Conservation (phyloP, 2,113 vertebrate species). For the Salminus brasiliensis region DNA sequence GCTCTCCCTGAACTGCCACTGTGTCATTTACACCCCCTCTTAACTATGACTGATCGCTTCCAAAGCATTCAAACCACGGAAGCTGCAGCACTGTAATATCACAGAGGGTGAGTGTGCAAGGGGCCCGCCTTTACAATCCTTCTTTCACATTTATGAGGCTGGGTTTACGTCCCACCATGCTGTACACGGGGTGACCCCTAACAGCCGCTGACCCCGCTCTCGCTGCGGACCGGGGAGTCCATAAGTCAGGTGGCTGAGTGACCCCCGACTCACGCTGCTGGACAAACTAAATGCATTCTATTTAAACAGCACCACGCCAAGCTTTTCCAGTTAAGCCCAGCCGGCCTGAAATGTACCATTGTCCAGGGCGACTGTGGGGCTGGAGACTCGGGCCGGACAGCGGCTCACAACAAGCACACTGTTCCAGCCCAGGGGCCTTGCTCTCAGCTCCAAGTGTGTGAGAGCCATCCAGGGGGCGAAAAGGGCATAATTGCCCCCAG, state of each 20-base stretch:
- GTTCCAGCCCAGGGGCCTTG: constrained; percentile 61
- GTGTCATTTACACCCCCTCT: constrained; percentile 16
- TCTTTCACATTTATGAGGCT: constrained; percentile 41
- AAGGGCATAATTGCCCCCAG: constrained; percentile 75
- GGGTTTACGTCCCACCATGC: neutral
- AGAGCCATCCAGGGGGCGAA: constrained; percentile 68
- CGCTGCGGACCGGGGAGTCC: neutral
- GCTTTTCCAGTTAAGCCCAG: constrained; percentile 67
- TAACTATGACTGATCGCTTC: constrained; percentile 22
- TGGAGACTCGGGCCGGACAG: constrained; percentile 8
- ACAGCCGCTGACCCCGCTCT: constrained; percentile 22
- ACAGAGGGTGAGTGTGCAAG: constrained; percentile 39
- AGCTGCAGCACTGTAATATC: constrained; percentile 28
- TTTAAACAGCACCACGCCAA: constrained; percentile 71
- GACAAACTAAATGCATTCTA: constrained; percentile 77
- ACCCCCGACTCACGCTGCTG: constrained; percentile 70
- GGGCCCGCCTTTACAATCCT: constrained; percentile 31
- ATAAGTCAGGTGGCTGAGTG: constrained; percentile 70
- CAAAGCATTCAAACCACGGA: constrained; percentile 16
- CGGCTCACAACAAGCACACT: constrained; percentile 73
- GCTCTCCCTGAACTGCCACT: neutral
- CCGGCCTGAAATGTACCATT: constrained; percentile 76
- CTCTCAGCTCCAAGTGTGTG: constrained; percentile 70
- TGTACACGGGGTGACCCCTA: constrained; percentile 50
- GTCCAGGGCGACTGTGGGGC: constrained; percentile 62